Base-by-base conservation (phyloP, 1,140 invertebrate species). In the Hyles vespertilio region DNA sequence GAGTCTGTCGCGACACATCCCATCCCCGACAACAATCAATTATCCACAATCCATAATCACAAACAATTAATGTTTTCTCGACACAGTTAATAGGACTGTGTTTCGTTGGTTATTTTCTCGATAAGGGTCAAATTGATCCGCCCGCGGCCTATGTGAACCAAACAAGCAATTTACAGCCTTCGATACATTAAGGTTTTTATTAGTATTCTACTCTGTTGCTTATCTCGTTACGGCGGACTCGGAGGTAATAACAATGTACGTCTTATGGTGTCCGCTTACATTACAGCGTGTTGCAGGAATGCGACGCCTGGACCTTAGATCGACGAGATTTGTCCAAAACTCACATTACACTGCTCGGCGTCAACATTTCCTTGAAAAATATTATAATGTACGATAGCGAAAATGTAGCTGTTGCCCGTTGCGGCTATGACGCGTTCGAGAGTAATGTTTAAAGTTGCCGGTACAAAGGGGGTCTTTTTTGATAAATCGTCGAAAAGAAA, bases 401-500 rank as follows among this genome's bases (percentile, higher is more conserved):
- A 32, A n/a, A 47, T 63, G 58, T 63, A 58, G 60, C 34, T 50
- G 54, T 63, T 48, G 54, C 22, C 22, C 22, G 22, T 51, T 58
- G 59, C 51, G 63, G 55, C 58, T 59, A 53, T 64, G 46, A 54
- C 49, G n/a, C 12, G 52, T 61, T 58, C 49, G 12, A 40, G 36
- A 40, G 36, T 40, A 40, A 40, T 40, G 36, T 40, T 40, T 40
- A 63, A 63, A 43, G 54, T 57, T 36, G 61, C 43, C 55, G 50
- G 51, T 57, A 65, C 63, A 73, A 63, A 70, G 57, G 61, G 60
- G 56, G 47, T 64, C 52, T 70, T 79, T 79, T 81, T 83, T 84
- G 80, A 84, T 87, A 84, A 84, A 87, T 87, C 72, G 77, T 77
- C 63, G 80, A 84, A 87, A 84, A 84, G 77, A 85, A 81, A 87